A percentile compares a stretch with the other conserved stretches of the same genome.
Evolutionary conservation across 2,888 invertebrate genomes (phyloP).

Genomic region (Parasteatoda lunata): DNA sequence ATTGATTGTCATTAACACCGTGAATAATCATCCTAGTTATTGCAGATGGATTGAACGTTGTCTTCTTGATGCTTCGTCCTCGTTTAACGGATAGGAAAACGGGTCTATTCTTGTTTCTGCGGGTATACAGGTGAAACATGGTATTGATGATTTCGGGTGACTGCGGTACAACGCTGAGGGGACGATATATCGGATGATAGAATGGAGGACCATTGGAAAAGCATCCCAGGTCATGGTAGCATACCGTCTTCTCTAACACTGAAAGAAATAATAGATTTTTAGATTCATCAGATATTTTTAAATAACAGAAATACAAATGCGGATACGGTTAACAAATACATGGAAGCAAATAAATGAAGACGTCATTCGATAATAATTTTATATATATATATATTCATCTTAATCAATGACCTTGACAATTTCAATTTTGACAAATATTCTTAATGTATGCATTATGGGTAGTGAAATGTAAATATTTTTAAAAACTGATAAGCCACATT

Average conservation of each 20-base stretch:
- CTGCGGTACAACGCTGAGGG: slow-evolving; percentile 65
- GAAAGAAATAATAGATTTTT: too few species aligned
- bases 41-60: slow-evolving; percentile 40
- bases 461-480: too few species aligned
- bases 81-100: slow-evolving; percentile 18
- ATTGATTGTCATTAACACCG: slow-evolving; percentile 59
- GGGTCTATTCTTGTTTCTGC: slow-evolving; percentile 40
- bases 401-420: too few species aligned
- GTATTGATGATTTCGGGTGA: slow-evolving; percentile 58
- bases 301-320: too few species aligned
- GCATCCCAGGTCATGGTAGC: slow-evolving; percentile 66
- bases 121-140: slow-evolving; percentile 56
- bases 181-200: slow-evolving; percentile 65
- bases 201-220: slow-evolving; percentile 68
- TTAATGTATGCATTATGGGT: too few species aligned
- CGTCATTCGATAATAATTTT: too few species aligned
- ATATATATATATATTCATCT: too few species aligned
- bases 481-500: too few species aligned
- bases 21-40: slow-evolving; percentile 65
- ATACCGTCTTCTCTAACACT: slow-evolving; percentile 53
- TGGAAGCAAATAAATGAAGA: too few species aligned
- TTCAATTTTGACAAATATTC: too few species aligned
- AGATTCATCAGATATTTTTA: too few species aligned
- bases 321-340: too few species aligned
- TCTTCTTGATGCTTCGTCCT: slow-evolving; percentile 6